These are phyloP conservation scores for Drosophila kambysellisi DNA, from an alignment of 2,888 invertebrate genomes.

Conservation along the genomic window DNA sequence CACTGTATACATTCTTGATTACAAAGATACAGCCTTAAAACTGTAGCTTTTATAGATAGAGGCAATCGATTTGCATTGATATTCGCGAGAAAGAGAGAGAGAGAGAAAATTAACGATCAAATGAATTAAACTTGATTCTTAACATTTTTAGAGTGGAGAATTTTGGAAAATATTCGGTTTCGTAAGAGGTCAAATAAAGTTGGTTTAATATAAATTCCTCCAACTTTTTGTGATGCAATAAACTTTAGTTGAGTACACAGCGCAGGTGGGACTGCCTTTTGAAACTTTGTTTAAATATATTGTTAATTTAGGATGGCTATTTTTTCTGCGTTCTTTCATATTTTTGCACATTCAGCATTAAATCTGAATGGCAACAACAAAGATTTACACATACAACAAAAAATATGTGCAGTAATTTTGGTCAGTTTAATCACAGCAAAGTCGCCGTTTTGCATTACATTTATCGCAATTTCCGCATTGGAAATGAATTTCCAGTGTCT, in stretches of 20 bases:
- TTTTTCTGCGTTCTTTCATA: too few species aligned
- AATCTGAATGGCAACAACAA: neutral
- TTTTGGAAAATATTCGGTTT: neutral
- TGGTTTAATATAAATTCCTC: neutral
- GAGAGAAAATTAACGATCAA: neutral
- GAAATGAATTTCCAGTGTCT: slow-evolving; percentile 61
- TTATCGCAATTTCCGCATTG: slow-evolving; percentile 69
- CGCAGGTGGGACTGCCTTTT: too few species aligned
- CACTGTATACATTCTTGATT: neutral
- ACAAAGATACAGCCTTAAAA: neutral
- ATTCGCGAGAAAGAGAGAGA: too few species aligned
- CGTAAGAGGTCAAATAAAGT: neutral
- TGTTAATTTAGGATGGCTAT: too few species aligned
- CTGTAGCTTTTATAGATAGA: neutral
- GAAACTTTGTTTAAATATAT: too few species aligned
- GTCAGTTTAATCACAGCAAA: slow-evolving; percentile 50
- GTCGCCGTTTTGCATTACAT: slow-evolving; percentile 50
- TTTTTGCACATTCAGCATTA: neutral
- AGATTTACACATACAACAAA: too few species aligned
- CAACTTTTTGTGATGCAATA: neutral
- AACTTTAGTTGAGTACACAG: too few species aligned
- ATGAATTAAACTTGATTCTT: neutral
- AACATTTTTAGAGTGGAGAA: neutral
- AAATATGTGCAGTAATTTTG: slow-evolving; percentile 10
- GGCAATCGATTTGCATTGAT: neutral